Conservation (phyloP, 2,888 invertebrate species). For the Yponomeuta plumbellus region DNA sequence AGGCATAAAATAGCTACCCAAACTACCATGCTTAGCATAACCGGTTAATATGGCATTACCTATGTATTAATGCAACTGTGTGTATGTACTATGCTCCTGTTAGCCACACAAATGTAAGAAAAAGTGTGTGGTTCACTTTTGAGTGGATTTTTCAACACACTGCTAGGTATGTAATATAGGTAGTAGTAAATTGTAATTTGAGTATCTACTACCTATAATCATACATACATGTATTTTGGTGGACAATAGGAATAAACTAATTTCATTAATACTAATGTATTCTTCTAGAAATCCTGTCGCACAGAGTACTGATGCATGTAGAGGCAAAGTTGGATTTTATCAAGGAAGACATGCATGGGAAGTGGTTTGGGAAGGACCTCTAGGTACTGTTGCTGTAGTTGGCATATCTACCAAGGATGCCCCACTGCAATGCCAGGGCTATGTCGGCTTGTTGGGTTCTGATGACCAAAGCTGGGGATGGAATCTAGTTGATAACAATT, state of each 20-base stretch:
- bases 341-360: constrained; percentile 98
- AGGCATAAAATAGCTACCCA: too few species aligned
- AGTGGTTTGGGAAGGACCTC: constrained; percentile 98
- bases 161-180: too few species aligned
- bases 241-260: too few species aligned
- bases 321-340: constrained; percentile 92
- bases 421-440: constrained; percentile 94
- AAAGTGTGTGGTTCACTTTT: too few species aligned
- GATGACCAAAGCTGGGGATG: constrained; percentile 99
- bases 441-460: constrained; percentile 94
- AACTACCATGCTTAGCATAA: too few species aligned
- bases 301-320: constrained; percentile 97
- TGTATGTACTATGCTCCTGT: too few species aligned
- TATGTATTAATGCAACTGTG: too few species aligned
- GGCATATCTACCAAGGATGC: constrained; percentile 97
- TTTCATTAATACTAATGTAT: not conserved
- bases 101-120: too few species aligned
- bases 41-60: too few species aligned
- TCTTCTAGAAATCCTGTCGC: constrained; percentile 93
- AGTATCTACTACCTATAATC: too few species aligned
- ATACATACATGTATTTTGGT: not conserved
- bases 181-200: too few species aligned
- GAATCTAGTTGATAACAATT: constrained; percentile 98
- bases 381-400: constrained; percentile 98
- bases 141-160: too few species aligned